phyloP scores from a whole-genome alignment of 2,888 invertebrate genomes.

The Ectemnius cavifrons region DNA sequence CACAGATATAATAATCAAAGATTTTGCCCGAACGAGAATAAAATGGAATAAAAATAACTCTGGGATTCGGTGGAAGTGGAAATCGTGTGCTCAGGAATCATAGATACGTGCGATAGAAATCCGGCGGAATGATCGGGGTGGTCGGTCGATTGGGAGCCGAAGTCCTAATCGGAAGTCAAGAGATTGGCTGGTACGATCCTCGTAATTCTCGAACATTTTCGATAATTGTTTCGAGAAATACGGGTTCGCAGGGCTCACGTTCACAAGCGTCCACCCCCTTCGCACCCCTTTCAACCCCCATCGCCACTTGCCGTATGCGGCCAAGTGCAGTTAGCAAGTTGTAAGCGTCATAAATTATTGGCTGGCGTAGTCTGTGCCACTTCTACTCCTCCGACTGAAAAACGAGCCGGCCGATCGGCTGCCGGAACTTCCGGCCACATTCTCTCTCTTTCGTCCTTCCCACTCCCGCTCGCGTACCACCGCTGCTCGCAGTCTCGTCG shows the following conservation, averaged over 20 bases:
- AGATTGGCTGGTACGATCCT: neutral
- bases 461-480: too few relatives aligned
- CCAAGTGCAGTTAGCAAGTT: slow-evolving; percentile 50
- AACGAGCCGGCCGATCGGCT: slow-evolving; percentile 47
- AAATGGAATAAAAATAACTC: too few relatives aligned
- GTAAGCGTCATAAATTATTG: slow-evolving; percentile 58
- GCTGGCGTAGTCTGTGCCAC: slow-evolving; percentile 48
- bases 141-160: neutral
- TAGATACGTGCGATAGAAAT: too few relatives aligned
- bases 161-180: neutral
- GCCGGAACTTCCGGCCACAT: slow-evolving; percentile 39
- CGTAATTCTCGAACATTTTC: slow-evolving; percentile 24
- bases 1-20: too few relatives aligned
- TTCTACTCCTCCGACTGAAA: slow-evolving; percentile 53
- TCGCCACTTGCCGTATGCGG: neutral
- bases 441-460: neutral
- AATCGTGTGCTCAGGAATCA: too few relatives aligned
- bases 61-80: too few relatives aligned
- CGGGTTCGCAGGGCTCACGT: slow-evolving; percentile 34
- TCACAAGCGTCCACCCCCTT: neutral
- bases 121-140: too few relatives aligned
- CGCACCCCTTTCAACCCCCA: too few relatives aligned
- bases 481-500: slow-evolving; percentile 19
- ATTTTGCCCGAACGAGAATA: too few relatives aligned
- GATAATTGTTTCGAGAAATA: slow-evolving; percentile 35